Base-by-base conservation (phyloP, 2,113 vertebrate genomes). In the Hippocampus barbouri region DNA sequence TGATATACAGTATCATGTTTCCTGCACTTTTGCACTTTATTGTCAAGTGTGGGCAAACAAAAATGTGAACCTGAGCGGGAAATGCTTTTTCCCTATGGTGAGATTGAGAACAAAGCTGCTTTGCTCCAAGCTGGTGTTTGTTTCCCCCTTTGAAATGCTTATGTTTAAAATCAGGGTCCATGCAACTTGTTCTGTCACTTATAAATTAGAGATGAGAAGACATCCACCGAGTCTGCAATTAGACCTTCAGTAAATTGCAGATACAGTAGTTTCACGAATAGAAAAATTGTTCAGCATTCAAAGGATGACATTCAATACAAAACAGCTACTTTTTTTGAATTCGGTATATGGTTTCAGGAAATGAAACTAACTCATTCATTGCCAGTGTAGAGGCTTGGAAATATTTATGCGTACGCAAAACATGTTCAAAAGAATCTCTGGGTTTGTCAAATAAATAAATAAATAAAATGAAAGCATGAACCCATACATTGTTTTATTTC, bases 101-200 rank as follows among this genome's bases (percentile, higher is more conserved):
- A 87, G 82, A 84, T 78, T 86, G 76, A 84, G 79, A 84, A 85
- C 73, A 86, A 85, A 84, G 77, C 76, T 30, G 34, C 74, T 7
- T 61, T 34, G 63, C 79, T 83, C 85, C 84, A 80, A 81, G 85
- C 82, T 82, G 78, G 82, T 83, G 83, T 86, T 85, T 86, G 86
- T 81, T 83, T 87, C 87, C 88, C 74, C 85, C 34, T 84, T 87
- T 75, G 77, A 68, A 1, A 62, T 60, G 78, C 78, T 78, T 74
- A 78, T 85, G 84, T 88, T 89, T 80, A 76, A 65, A 87, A 79
- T 72, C 83, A 87, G 78, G 82, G 72, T 76, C 77, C 34, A 38
- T 38, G 34, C 71, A 85, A 91, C 89, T 90, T 84, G 83, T 79
- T 81, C 77, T 84, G 84, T 89, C 89, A 89, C 82, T 77, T 76